Percentiles rank a stretch among this genome's conserved stretches.
Evolutionary conservation across 2,113 vertebrate genomes (phyloP).

Genomic region (Lamprotornis superbus): DNA sequence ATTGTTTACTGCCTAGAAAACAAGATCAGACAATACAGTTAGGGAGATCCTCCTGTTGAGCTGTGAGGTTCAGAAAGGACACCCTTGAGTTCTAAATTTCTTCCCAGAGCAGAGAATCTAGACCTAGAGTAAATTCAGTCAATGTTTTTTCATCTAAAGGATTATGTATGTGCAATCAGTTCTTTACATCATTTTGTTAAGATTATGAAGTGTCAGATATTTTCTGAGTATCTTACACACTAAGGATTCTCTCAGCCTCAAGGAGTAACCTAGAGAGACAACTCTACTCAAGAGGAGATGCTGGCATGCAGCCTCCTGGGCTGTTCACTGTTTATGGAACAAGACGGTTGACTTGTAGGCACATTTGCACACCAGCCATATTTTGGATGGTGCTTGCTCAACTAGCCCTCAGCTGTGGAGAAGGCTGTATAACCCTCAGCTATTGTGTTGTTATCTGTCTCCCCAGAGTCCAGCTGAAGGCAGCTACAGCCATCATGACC

Average conservation of each 20-base stretch:
- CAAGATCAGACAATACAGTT: neutral
- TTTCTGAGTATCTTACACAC: neutral
- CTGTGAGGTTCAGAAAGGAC: neutral
- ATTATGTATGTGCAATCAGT: neutral
- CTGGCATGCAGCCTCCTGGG: neutral
- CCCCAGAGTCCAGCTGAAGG: neutral
- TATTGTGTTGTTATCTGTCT: neutral
- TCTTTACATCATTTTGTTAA: neutral
- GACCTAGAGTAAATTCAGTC: neutral
- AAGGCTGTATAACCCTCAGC: neutral
- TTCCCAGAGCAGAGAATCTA: neutral
- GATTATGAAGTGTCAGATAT: neutral
- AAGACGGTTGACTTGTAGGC: neutral
- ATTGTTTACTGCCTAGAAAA: neutral
- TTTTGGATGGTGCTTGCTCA: neutral
- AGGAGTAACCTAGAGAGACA: neutral
- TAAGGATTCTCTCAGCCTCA: neutral
- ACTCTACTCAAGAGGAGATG: neutral
- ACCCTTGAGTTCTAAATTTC: neutral
- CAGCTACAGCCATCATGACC: rapidly evolving
- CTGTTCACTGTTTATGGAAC: neutral
- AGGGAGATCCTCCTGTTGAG: neutral
- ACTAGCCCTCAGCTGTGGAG: no score
- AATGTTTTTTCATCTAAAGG: neutral
- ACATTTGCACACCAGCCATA: neutral